Evolutionary conservation across 2,113 vertebrate genomes (phyloP), one percentile per base, ranked within the genome.

Genomic region (Austrofundulus limnaeus): DNA sequence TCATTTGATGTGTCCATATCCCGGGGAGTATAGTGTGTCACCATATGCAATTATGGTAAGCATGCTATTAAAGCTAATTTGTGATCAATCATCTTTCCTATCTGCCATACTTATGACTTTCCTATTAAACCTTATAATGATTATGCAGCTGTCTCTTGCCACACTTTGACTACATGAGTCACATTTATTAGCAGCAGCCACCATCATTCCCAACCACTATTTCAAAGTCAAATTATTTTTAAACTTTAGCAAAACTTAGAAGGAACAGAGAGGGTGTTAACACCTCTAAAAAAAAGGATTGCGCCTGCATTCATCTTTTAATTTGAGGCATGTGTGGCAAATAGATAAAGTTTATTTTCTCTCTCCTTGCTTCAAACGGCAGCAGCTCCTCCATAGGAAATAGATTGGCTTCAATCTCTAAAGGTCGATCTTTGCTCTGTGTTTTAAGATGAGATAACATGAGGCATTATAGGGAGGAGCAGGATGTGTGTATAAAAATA

Each of bases 401-500:
- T 56, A 48, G 15, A 50, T 37, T 13, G 39, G 25, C 45, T 72
- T 70, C 50, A 51, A 25, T 72, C 51, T 70, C 11, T n/a, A 2
- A 6, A 19, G 46, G 57, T 25, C 60, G 69, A 78, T 72, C 61
- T 61, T 50, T 17, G 42, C 54, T 79, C 72, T 64, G 46, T 17
- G 55, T 68, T 75, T 80, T 68, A 34, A 77, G 41, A 77, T 54
- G 52, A 78, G 61, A 71, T 62, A 54, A 70, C 45, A 51, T 34
- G 28, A 70, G 54, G 60, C 47, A 56, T 74, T 15, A 20, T 46
- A 12, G 59, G 64, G 28, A 71, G 21, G 57, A 64, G 50, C 19
- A 49, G 71, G 59, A 69, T 37, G 20, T 57, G 63, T 41, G 13
- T 43, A n/a, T 62, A 72, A 78, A 77, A 77, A 79, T 71, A 82